These are phyloP conservation scores for Pagetopsis macropterus DNA, from an alignment of 2,797 vertebrate species.

Conservation along the genomic window DNA sequence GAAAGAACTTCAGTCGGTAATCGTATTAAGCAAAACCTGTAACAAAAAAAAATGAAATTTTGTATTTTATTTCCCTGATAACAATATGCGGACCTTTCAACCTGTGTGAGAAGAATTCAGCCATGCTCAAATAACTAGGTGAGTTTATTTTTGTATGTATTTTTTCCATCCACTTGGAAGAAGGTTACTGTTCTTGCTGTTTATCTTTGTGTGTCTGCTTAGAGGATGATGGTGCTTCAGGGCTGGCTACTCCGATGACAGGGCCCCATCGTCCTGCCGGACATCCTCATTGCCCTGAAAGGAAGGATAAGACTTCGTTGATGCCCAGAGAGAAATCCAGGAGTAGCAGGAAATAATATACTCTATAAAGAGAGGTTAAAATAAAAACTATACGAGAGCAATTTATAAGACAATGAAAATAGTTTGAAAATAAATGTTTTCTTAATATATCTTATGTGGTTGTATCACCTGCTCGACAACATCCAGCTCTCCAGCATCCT, in stretches of 20 bases:
- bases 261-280: neutral
- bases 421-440: neutral
- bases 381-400: neutral
- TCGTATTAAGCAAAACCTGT: neutral
- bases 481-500: neutral
- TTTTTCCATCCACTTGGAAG: neutral
- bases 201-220: neutral
- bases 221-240: neutral
- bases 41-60: neutral
- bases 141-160: conserved; percentile 14
- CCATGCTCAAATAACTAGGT: neutral
- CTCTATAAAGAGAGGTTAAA: neutral
- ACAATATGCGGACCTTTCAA: neutral
- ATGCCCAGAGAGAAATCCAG: neutral
- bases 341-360: neutral
- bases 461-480: no score
- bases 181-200: conserved; percentile 14
- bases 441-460: no score
- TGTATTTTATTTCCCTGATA: neutral
- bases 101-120: neutral
- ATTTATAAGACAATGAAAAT: neutral
- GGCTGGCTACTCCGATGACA: neutral
- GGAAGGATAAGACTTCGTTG: neutral
- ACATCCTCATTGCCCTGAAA: conserved; percentile 29
- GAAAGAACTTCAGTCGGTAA: neutral